Base-by-base conservation (phyloP, 2,888 invertebrate species). In the Cotesia congregata region DNA sequence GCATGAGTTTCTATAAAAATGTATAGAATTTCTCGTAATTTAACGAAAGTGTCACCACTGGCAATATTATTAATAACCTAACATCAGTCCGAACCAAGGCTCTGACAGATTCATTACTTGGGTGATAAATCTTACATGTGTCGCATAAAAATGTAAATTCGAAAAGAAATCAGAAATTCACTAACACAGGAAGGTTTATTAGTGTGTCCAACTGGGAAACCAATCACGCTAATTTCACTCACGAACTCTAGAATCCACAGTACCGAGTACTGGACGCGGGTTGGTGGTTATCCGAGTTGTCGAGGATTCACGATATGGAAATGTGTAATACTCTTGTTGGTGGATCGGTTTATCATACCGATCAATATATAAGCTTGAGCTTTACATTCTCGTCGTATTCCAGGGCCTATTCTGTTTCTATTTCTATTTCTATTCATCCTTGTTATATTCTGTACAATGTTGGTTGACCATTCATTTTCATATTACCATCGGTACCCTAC, bases 291-390 rank as follows among this genome's bases (percentile, higher is more conserved):
- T 65, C 65, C 65, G 65, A 30, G 7, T 30, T 65, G 65, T 65
- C 38, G 65, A 6, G 65, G 38, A 65, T 65, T 65, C 65, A 65
- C 65, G 65, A 65, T 65, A 65, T 65, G 65, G 65, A 65, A 65
- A 65, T 65, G 9, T 38, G 65, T 65, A 65, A 65, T 38, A 65
- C 65, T 50, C 50, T 50, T 65, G 65, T 65, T 65, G 65, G 7
- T 30, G 9, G 30, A 65, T 65, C 12, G 65, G 65, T 65, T 65
- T 30, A 65, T 20, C 50, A 50, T 65, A 20, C 38, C 65, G 38
- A 65, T 65, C 65, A 30, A 65, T 65, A 50, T 50, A 50, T 12
- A 12, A 12, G 12, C 9, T 50, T 50, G 50, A 50, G 50, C 50
- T 50, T 50, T 50, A 50, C 50, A 50, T 2, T 50, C 50, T 12